Evolutionary conservation across 2,888 invertebrate genomes (phyloP), one percentile per base, ranked within the genome.

Genomic region (Iphiclides podalirius): DNA sequence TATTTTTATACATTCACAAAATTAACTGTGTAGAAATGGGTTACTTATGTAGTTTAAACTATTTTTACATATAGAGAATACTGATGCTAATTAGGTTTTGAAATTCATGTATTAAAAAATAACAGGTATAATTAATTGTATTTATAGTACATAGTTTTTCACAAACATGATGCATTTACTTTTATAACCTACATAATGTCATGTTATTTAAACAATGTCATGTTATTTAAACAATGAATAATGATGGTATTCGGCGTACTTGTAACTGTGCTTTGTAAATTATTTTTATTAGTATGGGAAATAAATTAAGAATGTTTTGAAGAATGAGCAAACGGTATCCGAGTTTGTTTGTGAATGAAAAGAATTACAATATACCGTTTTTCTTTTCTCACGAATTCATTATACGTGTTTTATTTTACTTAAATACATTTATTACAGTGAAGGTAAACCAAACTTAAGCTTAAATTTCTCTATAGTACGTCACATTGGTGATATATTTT

Each of bases 221-320:
- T 6, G 11, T 31, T n/a, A n/a, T 31, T 31, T 11, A 6, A 12
- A 31, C 31, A n/a, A n/a, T n/a, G n/a, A n/a, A 31, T 11, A 31
- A 31, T 31, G 31, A 11, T 31, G 31, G 4, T 20, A 6, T 12
- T 48, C 20, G 37, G 31, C 4, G 31, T 23, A 36, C 31, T 48
- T 26, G 26, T 44, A 11, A 49, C 39, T 44, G 39, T 50, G 33
- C 26, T 4, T 20, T 34, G n/a, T 12, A n/a, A 38, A 39, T 44
- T 28, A 37, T 45, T 43, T 26, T 33, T 38, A 38, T 49, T 39
- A 12, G 26, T 14, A 34, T 17, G 35, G 7, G 17, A 39, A 15
- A n/a, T 11, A 1, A 13, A 35, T 7, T 12, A 26, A 15, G 11
- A 14, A 16, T 13, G 16, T n/a, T n/a, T 36, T 16, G 33, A 14